These are phyloP conservation scores for Neomicropteryx cornuta DNA, from an alignment of 1,140 invertebrate species.

Conservation along the genomic window DNA sequence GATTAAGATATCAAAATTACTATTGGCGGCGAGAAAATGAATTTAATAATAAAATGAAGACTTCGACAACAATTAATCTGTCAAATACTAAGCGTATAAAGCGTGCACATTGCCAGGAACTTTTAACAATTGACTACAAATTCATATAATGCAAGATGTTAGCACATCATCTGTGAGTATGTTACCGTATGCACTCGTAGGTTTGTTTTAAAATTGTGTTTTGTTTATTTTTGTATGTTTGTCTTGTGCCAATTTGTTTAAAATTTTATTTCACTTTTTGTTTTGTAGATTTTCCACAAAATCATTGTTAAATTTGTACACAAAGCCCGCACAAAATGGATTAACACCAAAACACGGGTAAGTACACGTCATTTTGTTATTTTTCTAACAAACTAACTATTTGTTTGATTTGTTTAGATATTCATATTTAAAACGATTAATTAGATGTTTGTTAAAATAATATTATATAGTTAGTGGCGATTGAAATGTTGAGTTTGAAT, in stretches of 20 bases:
- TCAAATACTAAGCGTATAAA: too few relatives aligned
- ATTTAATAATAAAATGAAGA: too few relatives aligned
- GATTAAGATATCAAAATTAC: too few relatives aligned
- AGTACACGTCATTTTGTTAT: constrained; percentile 31
- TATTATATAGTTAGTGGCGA: constrained; percentile 6
- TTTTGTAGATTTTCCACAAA: constrained; percentile 49
- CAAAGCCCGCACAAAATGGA: constrained; percentile 42
- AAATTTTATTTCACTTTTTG: constrained; percentile 26
- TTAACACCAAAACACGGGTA: constrained; percentile 50
- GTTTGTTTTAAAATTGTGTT: constrained; percentile 6
- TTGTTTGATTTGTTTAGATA: constrained; percentile 13
- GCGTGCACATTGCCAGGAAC: too few relatives aligned
- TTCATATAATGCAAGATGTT: too few relatives aligned
- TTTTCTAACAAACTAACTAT: constrained; percentile 1
- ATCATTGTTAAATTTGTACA: constrained; percentile 49
- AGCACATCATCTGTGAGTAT: too few relatives aligned
- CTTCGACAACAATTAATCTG: too few relatives aligned
- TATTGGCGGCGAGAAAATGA: too few relatives aligned
- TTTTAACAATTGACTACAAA: too few relatives aligned
- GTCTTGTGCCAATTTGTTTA: constrained; percentile 7
- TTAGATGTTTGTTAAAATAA: background rate
- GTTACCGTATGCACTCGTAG: too few relatives aligned
- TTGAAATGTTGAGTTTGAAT: background rate
- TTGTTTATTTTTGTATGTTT: constrained; percentile 14
- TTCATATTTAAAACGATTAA: constrained; percentile 7